These are phyloP conservation scores for Axea sp. DNA, from an alignment of 2,888 invertebrate species.

Conservation along the genomic window DNA sequence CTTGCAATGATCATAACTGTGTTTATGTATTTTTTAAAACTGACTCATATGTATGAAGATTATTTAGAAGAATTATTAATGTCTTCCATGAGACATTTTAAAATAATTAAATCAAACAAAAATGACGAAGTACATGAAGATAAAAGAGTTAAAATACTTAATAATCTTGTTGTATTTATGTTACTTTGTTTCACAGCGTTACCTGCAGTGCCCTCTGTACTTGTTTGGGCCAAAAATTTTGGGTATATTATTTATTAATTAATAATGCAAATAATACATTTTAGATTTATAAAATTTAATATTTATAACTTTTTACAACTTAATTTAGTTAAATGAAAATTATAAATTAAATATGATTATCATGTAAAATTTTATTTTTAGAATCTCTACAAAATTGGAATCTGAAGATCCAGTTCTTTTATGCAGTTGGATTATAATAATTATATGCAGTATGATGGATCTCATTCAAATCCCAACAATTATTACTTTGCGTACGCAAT, in stretches of 20 bases:
- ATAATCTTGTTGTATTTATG: slow-evolving; percentile 87
- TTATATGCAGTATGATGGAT: slow-evolving; percentile 70
- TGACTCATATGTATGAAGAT: slow-evolving; percentile 88
- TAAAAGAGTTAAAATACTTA: slow-evolving; percentile 81
- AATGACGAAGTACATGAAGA: slow-evolving; percentile 53
- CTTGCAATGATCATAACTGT: slow-evolving; percentile 82
- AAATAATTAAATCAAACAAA: slow-evolving; percentile 78
- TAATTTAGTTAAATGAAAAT: too few species aligned
- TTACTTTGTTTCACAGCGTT: slow-evolving; percentile 84
- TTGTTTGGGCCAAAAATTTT: slow-evolving; percentile 91
- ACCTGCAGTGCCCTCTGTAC: slow-evolving; percentile 86
- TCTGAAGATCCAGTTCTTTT: slow-evolving; percentile 74
- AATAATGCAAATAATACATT: too few species aligned
- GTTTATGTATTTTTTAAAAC: slow-evolving; percentile 80
- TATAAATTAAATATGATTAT: too few species aligned
- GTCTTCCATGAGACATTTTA: slow-evolving; percentile 78
- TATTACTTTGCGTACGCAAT: slow-evolving; percentile 61
- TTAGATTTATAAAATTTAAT: slow-evolving; percentile 9
- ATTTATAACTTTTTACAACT: too few species aligned
- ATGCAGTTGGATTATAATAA: slow-evolving; percentile 72
- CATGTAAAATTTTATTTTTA: too few species aligned
- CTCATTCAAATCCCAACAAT: slow-evolving; percentile 68
- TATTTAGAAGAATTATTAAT: slow-evolving; percentile 85
- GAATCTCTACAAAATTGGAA: slow-evolving; percentile 70
- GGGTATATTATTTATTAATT: slow-evolving; percentile 83